Conservation (phyloP, 2,888 invertebrate genomes). For the Noctua janthina region DNA sequence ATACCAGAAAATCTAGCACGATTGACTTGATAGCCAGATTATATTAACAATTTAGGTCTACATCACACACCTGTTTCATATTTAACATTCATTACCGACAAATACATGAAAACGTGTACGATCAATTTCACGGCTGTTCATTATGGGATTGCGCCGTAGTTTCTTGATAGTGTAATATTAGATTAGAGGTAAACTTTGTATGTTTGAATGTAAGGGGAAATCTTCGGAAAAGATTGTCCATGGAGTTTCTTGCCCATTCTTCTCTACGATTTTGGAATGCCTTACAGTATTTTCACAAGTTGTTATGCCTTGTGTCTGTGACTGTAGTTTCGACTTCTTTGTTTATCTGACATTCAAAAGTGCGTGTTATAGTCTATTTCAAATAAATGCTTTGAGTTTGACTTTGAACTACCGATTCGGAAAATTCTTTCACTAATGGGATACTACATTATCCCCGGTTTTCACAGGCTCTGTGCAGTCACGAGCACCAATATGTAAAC, state of each 20-base stretch:
- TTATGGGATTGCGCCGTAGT: neutral
- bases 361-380: too few relatives aligned
- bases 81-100: constrained; percentile 28
- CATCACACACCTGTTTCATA: constrained; percentile 38
- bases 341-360: too few relatives aligned
- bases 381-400: too few relatives aligned
- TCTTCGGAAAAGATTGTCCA: neutral
- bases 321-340: too few relatives aligned
- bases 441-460: neutral
- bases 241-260: too few relatives aligned
- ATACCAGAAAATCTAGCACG: neutral
- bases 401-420: neutral
- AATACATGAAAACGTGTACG: constrained; percentile 18
- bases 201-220: neutral
- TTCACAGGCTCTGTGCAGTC: neutral
- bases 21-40: constrained; percentile 20
- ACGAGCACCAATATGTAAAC: too few relatives aligned
- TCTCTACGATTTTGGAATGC: too few relatives aligned
- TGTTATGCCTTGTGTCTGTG: too few relatives aligned
- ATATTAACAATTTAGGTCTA: constrained; percentile 39
- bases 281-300: too few relatives aligned
- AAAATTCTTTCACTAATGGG: neutral
- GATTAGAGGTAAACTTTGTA: neutral
- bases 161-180: constrained; percentile 18
- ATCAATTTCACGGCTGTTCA: constrained; percentile 31